These are phyloP conservation scores for Macrotrachela quadricornifera DNA, from an alignment of 1,140 invertebrate genomes.

Conservation along the genomic window DNA sequence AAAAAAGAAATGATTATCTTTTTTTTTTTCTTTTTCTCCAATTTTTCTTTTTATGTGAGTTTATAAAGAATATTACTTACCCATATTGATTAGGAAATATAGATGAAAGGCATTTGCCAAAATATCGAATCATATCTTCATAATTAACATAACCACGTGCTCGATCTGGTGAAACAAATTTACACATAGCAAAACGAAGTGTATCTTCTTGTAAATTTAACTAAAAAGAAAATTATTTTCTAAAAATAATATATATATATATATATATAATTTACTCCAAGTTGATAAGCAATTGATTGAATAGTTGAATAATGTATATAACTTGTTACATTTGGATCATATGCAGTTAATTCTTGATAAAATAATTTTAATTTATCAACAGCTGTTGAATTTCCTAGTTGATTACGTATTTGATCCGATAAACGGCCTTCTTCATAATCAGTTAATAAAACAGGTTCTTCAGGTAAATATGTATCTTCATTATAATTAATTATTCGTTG, in stretches of 20 bases:
- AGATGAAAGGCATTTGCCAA: not conserved
- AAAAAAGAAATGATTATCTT: too few relatives aligned
- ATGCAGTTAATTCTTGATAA: constrained; percentile 1
- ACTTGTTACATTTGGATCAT: constrained; percentile 1
- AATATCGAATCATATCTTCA: constrained; percentile 7
- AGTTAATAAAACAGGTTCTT: constrained; percentile 3
- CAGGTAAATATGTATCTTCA: constrained; percentile 4
- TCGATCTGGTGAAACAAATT: constrained; percentile 5
- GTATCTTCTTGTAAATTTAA: constrained; percentile 1
- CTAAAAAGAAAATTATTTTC: not conserved
- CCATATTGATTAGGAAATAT: too few relatives aligned
- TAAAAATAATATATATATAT: not conserved
- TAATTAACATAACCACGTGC: constrained; percentile 1
- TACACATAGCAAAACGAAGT: constrained; percentile 4
- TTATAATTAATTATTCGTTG: not conserved
- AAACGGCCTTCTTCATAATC: constrained; percentile 1
- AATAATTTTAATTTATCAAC: constrained; percentile 1
- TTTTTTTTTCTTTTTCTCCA: too few relatives aligned
- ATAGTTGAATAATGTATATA: constrained; percentile 5
- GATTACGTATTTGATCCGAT: not conserved
- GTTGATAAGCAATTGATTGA: constrained; percentile 1
- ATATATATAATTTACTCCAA: not conserved
- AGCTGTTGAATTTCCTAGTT: not conserved
- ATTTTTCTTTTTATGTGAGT: too few relatives aligned
- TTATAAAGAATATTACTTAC: too few relatives aligned